Conservation (phyloP, 2,797 vertebrate species). For the Acanthornis magna region DNA sequence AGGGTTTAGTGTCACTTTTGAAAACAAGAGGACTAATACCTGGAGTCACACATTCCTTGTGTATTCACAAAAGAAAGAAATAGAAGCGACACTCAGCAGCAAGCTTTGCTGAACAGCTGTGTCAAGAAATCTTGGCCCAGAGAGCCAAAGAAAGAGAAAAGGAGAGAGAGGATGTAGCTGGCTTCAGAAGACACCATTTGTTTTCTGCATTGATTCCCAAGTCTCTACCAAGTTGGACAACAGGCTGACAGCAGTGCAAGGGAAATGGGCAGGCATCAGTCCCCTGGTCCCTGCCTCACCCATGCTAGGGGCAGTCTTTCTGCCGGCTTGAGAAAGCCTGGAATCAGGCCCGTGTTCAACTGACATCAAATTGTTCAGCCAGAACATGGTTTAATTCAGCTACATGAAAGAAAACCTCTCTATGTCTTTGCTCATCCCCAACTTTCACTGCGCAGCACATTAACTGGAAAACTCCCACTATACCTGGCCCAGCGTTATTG, state of each 20-base stretch:
- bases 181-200: not conserved
- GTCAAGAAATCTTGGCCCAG: not conserved
- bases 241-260: not conserved
- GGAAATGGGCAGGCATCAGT: not conserved
- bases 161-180: not conserved
- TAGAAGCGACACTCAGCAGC: not conserved
- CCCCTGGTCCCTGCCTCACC: not conserved
- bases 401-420: not conserved
- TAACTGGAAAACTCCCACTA: not conserved
- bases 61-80: not conserved
- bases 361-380: not conserved
- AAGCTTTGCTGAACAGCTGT: not conserved
- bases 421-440: not conserved
- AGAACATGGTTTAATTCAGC: not conserved
- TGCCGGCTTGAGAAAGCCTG: not conserved
- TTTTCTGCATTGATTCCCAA: not conserved
- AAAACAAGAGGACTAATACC: not conserved
- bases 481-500: fast-evolving
- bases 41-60: not conserved
- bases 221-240: not conserved
- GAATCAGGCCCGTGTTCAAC: not conserved
- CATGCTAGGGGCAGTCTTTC: fast-evolving
- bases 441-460: not conserved
- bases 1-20: not conserved
- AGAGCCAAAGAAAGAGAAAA: not conserved